Conservation (phyloP, 2,888 invertebrate species). For the Drosophila multiciliata region DNA sequence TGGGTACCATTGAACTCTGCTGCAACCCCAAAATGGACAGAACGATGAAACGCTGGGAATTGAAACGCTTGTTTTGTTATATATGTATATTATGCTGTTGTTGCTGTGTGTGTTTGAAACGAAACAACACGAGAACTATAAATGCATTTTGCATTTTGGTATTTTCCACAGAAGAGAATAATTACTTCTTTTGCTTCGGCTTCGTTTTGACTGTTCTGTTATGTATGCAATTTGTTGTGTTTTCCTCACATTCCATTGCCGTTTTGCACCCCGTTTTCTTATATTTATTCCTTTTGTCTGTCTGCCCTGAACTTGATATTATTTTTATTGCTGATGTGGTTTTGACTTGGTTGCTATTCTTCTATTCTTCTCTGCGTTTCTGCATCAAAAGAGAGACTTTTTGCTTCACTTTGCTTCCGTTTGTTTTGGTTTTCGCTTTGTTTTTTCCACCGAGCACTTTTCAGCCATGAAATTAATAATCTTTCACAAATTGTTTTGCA, state of each 20-base stretch:
- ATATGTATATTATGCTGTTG: slow-evolving; percentile 6
- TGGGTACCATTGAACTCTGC: slow-evolving; percentile 77
- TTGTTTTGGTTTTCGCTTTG: slow-evolving; percentile 14
- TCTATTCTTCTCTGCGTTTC: background rate
- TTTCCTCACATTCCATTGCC: slow-evolving; percentile 19
- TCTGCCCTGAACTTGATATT: slow-evolving; percentile 60
- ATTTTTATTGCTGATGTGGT: slow-evolving; percentile 21
- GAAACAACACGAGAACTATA: slow-evolving; percentile 37
- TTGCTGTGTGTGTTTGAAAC: background rate
- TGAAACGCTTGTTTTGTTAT: slow-evolving; percentile 47
- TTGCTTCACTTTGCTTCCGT: slow-evolving; percentile 22
- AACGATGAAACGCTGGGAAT: slow-evolving; percentile 59
- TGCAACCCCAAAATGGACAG: slow-evolving; percentile 61
- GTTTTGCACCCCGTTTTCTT: slow-evolving; percentile 6
- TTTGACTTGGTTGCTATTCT: slow-evolving; percentile 10
- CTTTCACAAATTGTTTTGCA: slow-evolving; percentile 69
- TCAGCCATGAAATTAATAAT: slow-evolving; percentile 69
- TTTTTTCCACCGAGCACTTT: slow-evolving; percentile 29
- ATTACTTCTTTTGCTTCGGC: slow-evolving; percentile 4
- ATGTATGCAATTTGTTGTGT: slow-evolving; percentile 17
- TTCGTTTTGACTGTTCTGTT: slow-evolving; percentile 22
- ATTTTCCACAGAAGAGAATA: slow-evolving; percentile 11
- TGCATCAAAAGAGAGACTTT: background rate
- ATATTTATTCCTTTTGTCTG: slow-evolving; percentile 7
- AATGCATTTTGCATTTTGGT: slow-evolving; percentile 48